phyloP scores from a whole-genome alignment of 53 echinoderm and acorn worm genomes.

The Glandiceps talaboti region DNA sequence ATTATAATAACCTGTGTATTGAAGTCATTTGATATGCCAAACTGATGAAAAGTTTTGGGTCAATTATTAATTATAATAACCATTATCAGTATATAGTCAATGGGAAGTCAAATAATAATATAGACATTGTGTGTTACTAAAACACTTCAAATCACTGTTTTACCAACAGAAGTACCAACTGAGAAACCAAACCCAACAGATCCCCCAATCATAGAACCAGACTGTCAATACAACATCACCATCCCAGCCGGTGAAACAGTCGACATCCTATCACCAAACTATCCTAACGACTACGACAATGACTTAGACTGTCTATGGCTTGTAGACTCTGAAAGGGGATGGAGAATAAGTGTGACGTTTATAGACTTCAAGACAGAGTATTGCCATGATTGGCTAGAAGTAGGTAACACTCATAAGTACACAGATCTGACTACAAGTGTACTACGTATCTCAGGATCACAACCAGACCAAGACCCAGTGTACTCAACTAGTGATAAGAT shows the following conservation, averaged over 20 bases:
- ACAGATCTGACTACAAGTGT: constrained; percentile 26
- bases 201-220: background rate
- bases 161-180: background rate
- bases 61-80: too few relatives aligned
- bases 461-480: constrained; percentile 24
- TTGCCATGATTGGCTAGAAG: constrained; percentile 52
- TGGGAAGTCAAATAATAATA: too few relatives aligned
- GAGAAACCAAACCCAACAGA: background rate
- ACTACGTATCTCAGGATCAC: constrained; percentile 27
- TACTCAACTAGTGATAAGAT: constrained; percentile 24
- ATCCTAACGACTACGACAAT: constrained; percentile 33
- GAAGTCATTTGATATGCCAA: too few relatives aligned
- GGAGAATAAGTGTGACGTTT: background rate
- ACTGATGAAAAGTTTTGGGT: too few relatives aligned
- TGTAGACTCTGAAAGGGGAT: background rate
- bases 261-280: constrained; percentile 27
- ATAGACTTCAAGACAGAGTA: background rate
- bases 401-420: constrained; percentile 39
- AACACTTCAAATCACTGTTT: too few relatives aligned
- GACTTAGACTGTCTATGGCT: constrained; percentile 27
- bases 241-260: constrained; percentile 19
- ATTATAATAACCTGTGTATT: too few relatives aligned
- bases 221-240: constrained; percentile 26
- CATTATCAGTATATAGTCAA: too few relatives aligned
- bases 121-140: too few relatives aligned